Base-by-base conservation (phyloP, 2,888 invertebrate genomes). In the Villa cingulata region DNA sequence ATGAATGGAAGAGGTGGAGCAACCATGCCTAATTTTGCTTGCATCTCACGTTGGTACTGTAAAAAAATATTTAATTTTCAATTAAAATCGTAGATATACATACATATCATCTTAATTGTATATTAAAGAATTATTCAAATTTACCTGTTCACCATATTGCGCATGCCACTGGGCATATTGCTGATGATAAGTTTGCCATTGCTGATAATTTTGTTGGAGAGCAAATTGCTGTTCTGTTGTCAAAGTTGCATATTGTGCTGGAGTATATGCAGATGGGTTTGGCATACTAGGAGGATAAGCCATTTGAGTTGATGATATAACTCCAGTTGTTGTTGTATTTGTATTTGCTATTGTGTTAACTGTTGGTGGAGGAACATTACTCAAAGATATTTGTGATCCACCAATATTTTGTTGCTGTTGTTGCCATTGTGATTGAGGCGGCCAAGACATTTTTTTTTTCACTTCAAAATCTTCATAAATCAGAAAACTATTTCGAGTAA, bases 161-260 rank as follows among this genome's bases (percentile, higher is more conserved):
- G 67, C 68, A 56, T 68, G 65, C 68, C 68, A 69, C 43, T 65
- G 65, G 9, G 68, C 68, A 46, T 67, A 68, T 48, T 69, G 68
- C 32, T 64, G 62, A 27, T 68, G 66, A 54, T 69, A 50, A 2
- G 62, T 61, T 51, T 68, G 68, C 68, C 68, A 69, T 55, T 69
- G 68, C 49, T 66, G 66, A 66, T 67, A 68, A 53, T 68, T 66
- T 47, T 67, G 67, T 45, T 68, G 68, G 32, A 68, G 53, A 0
- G 67, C 68, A 46, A 58, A 66, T 51, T 68, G 68, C 46, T 68
- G 68, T 32, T 67, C 67, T 1, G 65, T 59, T 6, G 65, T 61
- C 58, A 68, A 58, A 1, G 64, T 64, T 10, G 66, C 65, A 46
- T 62, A 67, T 37, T 67, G 66, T 4, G 64, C 64, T 3, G 65